Conservation (phyloP, 1,140 invertebrate species). For the Cotesia vestalis region DNA sequence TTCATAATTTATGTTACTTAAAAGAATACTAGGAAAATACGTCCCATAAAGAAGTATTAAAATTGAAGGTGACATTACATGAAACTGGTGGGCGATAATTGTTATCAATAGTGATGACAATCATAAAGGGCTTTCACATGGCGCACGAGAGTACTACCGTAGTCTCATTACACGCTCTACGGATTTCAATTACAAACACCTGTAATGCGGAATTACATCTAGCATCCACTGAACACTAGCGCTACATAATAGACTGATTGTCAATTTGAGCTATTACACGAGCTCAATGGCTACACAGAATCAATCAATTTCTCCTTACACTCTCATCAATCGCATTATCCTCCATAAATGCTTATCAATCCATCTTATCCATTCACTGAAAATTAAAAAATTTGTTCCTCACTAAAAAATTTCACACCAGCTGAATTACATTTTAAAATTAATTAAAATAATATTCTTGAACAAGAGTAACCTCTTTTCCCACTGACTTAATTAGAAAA, state of each 20-base stretch:
- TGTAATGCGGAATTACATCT: slow-evolving; percentile 45
- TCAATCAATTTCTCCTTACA: slow-evolving; percentile 18
- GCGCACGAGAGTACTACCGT: slow-evolving; percentile 1
- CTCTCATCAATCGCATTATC: slow-evolving; percentile 8
- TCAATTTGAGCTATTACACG: slow-evolving; percentile 40
- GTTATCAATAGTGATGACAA: neutral
- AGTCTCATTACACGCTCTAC: slow-evolving; percentile 40
- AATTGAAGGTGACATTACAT: neutral
- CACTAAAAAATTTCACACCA: too few species aligned
- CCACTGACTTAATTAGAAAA: too few species aligned
- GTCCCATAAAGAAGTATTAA: neutral
- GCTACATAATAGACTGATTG: slow-evolving; percentile 33
- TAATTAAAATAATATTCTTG: too few species aligned
- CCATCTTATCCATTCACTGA: too few species aligned
- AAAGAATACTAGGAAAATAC: too few species aligned
- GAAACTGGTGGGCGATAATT: neutral
- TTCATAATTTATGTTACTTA: too few species aligned
- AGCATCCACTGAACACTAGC: slow-evolving; percentile 19
- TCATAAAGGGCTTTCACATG: slow-evolving; percentile 10
- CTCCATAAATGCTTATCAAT: too few species aligned
- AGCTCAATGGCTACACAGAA: slow-evolving; percentile 29
- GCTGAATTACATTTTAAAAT: too few species aligned
- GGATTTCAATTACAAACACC: slow-evolving; percentile 46
- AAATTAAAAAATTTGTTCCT: too few species aligned
- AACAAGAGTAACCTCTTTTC: too few species aligned